phyloP scores from a whole-genome alignment of 2,797 vertebrate genomes.

The Chloroceryle inda region DNA sequence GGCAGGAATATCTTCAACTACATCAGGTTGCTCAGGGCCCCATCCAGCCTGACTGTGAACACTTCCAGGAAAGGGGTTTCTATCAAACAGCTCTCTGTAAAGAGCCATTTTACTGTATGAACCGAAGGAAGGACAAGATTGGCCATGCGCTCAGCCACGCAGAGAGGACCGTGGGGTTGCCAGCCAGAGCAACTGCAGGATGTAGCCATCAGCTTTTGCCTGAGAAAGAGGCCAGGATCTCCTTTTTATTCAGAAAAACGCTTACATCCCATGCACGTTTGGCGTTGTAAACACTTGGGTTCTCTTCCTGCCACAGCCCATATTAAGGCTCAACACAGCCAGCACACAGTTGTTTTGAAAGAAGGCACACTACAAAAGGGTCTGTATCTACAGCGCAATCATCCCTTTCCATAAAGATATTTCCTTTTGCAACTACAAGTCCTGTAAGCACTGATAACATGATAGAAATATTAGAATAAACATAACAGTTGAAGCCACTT shows the following conservation, averaged over 20 bases:
- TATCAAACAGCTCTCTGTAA: neutral
- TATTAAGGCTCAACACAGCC: neutral
- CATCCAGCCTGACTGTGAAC: neutral
- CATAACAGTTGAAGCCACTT: conserved; percentile 39
- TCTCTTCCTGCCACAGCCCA: neutral
- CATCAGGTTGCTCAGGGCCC: no score
- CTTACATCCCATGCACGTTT: neutral
- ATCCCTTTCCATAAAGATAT: neutral
- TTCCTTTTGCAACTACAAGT: conserved; percentile 18
- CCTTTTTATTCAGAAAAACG: neutral
- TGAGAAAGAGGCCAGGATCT: neutral
- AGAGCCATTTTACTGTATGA: neutral
- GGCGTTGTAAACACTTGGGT: neutral
- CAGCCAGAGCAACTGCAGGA: neutral
- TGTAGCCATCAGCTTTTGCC: neutral
- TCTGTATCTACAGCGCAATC: neutral
- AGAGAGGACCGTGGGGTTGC: no score
- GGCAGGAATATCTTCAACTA: neutral
- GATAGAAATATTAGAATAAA: conserved; percentile 51
- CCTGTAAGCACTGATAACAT: conserved; percentile 23
- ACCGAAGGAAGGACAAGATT: neutral
- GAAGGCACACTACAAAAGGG: neutral
- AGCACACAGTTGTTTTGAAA: neutral
- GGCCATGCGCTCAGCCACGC: accelerated
- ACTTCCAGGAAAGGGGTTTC: neutral